A percentile compares a stretch with the other conserved stretches of the same genome.
These are phyloP conservation scores for Brachyhypopomus gauderio DNA, from an alignment of 2,113 vertebrate species.

Conservation along the genomic window DNA sequence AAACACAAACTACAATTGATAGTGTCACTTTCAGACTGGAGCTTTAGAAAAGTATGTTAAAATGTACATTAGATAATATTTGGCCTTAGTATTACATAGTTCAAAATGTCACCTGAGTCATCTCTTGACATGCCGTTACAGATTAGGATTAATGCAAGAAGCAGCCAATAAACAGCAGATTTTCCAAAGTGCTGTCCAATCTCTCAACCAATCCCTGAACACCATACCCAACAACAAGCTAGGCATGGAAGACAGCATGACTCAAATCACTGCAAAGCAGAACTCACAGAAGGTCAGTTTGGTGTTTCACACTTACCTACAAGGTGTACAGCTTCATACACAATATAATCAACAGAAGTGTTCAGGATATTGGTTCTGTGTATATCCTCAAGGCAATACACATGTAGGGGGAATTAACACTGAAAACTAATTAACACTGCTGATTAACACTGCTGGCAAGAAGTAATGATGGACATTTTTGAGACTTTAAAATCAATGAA, in stretches of 20 bases:
- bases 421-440: no score
- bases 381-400: no score
- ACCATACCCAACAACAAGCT: conserved; percentile 80
- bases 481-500: no score
- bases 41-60: no score
- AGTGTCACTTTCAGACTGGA: no score
- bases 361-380: neutral
- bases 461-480: no score
- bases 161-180: conserved; percentile 80
- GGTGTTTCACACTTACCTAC: neutral
- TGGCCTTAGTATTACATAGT: no score
- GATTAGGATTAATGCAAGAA: conserved; percentile 80
- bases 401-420: no score
- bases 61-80: no score
- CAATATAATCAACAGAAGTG: neutral
- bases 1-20: no score
- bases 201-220: conserved; percentile 85
- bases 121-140: conserved; percentile 50
- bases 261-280: conserved; percentile 80
- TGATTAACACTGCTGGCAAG: no score
- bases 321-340: neutral
- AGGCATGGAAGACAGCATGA: conserved; percentile 74
- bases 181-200: conserved; percentile 82
- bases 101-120: no score
- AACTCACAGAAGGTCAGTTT: conserved; percentile 84